Conservation (phyloP, 2,113 vertebrate species). For the Paratilapia polleni region DNA sequence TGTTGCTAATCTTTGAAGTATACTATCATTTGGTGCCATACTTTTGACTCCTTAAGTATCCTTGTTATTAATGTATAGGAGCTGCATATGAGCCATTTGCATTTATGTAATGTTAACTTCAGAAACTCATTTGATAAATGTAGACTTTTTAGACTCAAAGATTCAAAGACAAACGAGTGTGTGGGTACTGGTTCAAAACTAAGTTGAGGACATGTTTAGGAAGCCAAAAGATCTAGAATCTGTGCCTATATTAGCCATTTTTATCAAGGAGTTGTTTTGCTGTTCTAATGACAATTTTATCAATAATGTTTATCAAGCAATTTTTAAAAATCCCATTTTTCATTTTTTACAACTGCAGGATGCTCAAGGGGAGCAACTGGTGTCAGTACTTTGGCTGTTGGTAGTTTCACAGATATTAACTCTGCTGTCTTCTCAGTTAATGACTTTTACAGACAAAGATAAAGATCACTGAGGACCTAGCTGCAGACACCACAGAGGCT, state of each 20-base stretch:
- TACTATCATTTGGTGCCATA: neutral
- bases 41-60: neutral
- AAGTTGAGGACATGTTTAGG: rapidly evolving
- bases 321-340: too few species aligned
- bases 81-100: neutral
- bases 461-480: neutral
- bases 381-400: neutral
- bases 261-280: too few species aligned
- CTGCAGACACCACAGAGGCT: neutral
- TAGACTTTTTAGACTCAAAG: neutral
- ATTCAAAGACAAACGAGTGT: rapidly evolving
- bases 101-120: neutral
- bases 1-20: neutral
- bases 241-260: too few species aligned
- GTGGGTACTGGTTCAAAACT: rapidly evolving
- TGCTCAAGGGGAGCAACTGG: neutral
- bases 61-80: neutral
- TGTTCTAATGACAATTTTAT: too few species aligned
- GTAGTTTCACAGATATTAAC: neutral
- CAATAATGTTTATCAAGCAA: too few species aligned
- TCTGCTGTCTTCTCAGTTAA: neutral
- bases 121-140: neutral
- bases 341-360: neutral
- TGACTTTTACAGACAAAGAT: rapidly evolving
- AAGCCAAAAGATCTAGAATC: too few species aligned